Percentiles rank a stretch among this genome's conserved stretches.
These are phyloP conservation scores for Tachina grossa DNA, from an alignment of 2,888 invertebrate genomes.

Conservation along the genomic window DNA sequence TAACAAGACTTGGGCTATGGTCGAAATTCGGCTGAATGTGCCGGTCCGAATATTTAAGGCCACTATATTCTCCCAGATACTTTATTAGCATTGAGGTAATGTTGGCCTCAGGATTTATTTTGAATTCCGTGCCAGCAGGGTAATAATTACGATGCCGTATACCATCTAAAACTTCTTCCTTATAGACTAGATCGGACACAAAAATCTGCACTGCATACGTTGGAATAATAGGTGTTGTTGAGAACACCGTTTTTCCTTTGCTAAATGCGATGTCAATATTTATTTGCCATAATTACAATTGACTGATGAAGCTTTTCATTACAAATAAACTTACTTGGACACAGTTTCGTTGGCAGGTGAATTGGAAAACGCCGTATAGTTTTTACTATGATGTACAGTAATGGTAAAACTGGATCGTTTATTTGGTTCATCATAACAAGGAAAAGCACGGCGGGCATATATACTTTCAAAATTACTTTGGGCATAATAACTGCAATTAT, in stretches of 20 bases:
- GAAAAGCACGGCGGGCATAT: neutral
- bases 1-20: too few relatives aligned
- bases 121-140: constrained; percentile 77
- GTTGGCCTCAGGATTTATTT: constrained; percentile 88
- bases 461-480: neutral
- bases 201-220: constrained; percentile 92
- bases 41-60: too few relatives aligned
- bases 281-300: neutral
- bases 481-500: constrained; percentile 50
- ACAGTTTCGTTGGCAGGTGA: constrained; percentile 82
- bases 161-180: constrained; percentile 74
- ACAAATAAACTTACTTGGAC: constrained; percentile 59
- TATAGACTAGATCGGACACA: constrained; percentile 85
- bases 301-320: neutral
- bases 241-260: constrained; percentile 76
- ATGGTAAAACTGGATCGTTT: constrained; percentile 66
- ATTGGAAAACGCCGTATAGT: constrained; percentile 79
- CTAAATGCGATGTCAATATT: constrained; percentile 9
- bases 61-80: constrained; percentile 86
- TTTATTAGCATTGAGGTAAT: constrained; percentile 85
- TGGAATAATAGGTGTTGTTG: constrained; percentile 87
- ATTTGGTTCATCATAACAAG: constrained; percentile 17
- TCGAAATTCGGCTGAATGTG: too few relatives aligned
- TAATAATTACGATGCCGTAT: constrained; percentile 79
- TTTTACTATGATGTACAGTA: constrained; percentile 77